These are phyloP conservation scores for Brenthis ino DNA, from an alignment of 2,888 invertebrate genomes.

Conservation along the genomic window DNA sequence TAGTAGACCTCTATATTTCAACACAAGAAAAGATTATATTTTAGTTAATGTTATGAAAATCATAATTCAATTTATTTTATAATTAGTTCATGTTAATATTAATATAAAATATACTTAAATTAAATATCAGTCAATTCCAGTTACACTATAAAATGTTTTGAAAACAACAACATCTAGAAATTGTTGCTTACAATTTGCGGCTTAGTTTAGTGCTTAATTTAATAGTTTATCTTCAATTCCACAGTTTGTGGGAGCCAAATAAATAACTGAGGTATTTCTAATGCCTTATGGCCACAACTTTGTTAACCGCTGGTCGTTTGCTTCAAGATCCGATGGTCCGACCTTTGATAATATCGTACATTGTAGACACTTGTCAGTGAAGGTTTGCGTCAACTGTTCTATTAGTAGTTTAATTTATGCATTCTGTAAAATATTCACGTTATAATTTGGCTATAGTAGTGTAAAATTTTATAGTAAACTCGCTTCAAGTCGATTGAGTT, in stretches of 20 bases:
- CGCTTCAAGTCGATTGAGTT: no score
- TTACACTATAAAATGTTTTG: constrained; percentile 20
- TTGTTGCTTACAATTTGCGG: constrained; percentile 63
- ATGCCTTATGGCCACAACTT: constrained; percentile 47
- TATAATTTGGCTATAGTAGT: no score
- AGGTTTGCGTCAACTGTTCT: background rate
- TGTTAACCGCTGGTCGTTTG: constrained; percentile 42
- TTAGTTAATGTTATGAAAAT: no score
- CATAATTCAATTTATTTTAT: no score
- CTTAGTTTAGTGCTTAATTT: constrained; percentile 64
- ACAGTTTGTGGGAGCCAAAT: constrained; percentile 56
- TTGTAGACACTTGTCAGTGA: constrained; percentile 20
- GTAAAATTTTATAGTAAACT: no score
- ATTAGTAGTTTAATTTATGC: background rate
- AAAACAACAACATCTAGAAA: constrained; percentile 54
- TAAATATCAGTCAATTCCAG: constrained; percentile 15
- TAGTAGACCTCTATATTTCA: no score
- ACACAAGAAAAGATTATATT: no score
- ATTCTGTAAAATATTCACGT: background rate
- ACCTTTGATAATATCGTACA: constrained; percentile 24
- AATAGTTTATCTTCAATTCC: constrained; percentile 65
- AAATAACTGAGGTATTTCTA: constrained; percentile 52
- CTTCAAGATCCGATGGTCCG: constrained; percentile 36
- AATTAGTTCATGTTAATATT: background rate
- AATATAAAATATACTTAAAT: background rate